phyloP scores from a whole-genome alignment of 1,140 invertebrate species.

The Gyrodactylus bullatarudis region DNA sequence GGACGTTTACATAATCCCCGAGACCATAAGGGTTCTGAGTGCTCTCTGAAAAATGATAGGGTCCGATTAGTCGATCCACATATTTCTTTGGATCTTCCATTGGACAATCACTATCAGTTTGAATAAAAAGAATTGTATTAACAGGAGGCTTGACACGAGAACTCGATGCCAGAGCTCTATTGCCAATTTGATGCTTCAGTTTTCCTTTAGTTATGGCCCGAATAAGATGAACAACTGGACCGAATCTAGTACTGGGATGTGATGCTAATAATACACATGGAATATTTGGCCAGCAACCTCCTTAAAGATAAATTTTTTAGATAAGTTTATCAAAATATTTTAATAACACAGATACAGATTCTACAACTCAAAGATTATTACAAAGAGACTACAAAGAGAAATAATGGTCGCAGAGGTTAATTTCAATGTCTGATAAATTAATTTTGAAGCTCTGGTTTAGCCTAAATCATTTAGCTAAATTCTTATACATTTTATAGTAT shows the following conservation, averaged over 20 bases:
- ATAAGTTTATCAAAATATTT: not conserved
- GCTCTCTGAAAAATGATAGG: not conserved
- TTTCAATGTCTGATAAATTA: too few species aligned
- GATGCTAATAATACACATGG: not conserved
- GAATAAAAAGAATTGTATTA: not conserved
- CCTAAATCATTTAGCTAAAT: too few species aligned
- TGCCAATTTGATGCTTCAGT: not conserved
- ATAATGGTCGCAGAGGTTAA: too few species aligned
- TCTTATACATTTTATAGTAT: too few species aligned
- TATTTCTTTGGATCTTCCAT: not conserved
- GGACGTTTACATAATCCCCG: not conserved
- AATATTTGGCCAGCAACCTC: not conserved
- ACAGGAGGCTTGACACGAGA: not conserved
- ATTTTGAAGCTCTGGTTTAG: too few species aligned
- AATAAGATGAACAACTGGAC: slow-evolving; percentile 1
- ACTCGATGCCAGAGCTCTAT: not conserved
- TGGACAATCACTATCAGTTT: not conserved
- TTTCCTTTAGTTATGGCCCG: not conserved
- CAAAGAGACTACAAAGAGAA: too few species aligned
- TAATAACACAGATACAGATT: too few species aligned
- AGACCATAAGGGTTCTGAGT: not conserved
- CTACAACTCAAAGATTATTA: too few species aligned
- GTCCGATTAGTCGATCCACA: not conserved
- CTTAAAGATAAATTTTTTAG: not conserved
- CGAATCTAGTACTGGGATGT: not conserved